phyloP scores from a whole-genome alignment of 1,140 invertebrate genomes.

The Charaxes varanes region DNA sequence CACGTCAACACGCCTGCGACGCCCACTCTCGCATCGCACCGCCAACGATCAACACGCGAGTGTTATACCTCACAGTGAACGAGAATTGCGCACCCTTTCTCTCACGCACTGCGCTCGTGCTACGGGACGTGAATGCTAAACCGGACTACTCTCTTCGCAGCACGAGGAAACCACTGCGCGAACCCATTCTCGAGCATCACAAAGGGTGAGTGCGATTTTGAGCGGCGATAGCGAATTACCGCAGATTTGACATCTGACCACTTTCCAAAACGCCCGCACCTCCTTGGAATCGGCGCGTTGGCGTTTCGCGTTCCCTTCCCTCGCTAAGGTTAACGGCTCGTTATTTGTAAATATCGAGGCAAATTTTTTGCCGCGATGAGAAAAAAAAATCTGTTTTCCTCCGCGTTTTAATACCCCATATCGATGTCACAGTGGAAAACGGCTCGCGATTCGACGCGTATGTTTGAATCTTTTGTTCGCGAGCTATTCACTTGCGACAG shows the following conservation, averaged over 20 bases:
- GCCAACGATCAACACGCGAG: slow-evolving; percentile 51
- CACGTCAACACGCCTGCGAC: slow-evolving; percentile 50
- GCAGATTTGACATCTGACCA: slow-evolving; percentile 44
- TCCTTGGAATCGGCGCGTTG: slow-evolving; percentile 36
- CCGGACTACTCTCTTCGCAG: slow-evolving; percentile 56
- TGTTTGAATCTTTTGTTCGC: slow-evolving; percentile 63
- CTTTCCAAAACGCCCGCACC: slow-evolving; percentile 38
- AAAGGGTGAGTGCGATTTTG: slow-evolving; percentile 46
- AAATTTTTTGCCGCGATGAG: slow-evolving; percentile 13
- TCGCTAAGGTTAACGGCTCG: slow-evolving; percentile 51
- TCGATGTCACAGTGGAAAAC: slow-evolving; percentile 50
- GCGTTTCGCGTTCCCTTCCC: slow-evolving; percentile 34
- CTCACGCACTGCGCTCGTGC: slow-evolving; percentile 66
- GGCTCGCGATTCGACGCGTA: slow-evolving; percentile 54
- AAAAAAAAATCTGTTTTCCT: slow-evolving; percentile 13
- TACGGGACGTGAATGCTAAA: slow-evolving; percentile 65
- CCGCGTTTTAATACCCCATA: slow-evolving; percentile 29
- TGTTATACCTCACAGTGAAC: slow-evolving; percentile 27
- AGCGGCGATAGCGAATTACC: slow-evolving; percentile 41
- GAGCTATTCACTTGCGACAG: slow-evolving; percentile 48
- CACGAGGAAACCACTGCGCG: slow-evolving; percentile 41
- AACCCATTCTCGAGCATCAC: slow-evolving; percentile 39
- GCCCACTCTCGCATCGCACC: slow-evolving; percentile 43
- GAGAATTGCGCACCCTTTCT: slow-evolving; percentile 62
- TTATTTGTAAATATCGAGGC: slow-evolving; percentile 56